A percentile compares a stretch with the other conserved stretches of the same genome.
phyloP scores from a whole-genome alignment of 2,113 vertebrate genomes.

The Syngnathoides biaculeatus region DNA sequence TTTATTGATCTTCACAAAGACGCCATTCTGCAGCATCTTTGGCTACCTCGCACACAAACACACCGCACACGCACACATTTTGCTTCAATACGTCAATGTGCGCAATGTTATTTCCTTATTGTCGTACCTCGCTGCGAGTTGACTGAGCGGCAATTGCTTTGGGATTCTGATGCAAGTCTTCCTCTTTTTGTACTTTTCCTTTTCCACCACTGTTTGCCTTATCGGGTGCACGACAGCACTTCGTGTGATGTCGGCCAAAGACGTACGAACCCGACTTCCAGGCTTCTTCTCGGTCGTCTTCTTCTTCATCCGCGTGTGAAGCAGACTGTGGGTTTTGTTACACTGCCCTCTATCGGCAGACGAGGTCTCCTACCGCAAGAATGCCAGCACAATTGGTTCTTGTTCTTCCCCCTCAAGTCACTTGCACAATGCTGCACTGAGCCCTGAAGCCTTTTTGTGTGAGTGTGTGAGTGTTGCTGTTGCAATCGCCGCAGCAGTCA shows the following conservation, averaged over 20 bases:
- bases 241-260: slow-evolving; percentile 71
- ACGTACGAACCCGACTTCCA: slow-evolving; percentile 54
- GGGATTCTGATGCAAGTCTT: slow-evolving; percentile 31
- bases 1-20: not conserved
- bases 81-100: not conserved
- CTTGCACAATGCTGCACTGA: slow-evolving; percentile 60
- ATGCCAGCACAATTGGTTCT: slow-evolving; percentile 62
- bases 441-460: slow-evolving; percentile 56
- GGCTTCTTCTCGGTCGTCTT: slow-evolving; percentile 8
- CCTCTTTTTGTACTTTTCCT: slow-evolving; percentile 33
- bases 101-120: not conserved
- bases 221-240: slow-evolving; percentile 42
- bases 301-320: not conserved
- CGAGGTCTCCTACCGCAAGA: slow-evolving; percentile 45
- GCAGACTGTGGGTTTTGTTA: slow-evolving; percentile 23
- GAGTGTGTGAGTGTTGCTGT: too few relatives aligned
- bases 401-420: slow-evolving; percentile 66
- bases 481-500: slow-evolving; percentile 54
- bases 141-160: not conserved
- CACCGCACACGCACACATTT: not conserved
- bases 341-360: slow-evolving; percentile 66
- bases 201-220: slow-evolving; percentile 71
- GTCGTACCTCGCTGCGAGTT: slow-evolving; percentile 1
- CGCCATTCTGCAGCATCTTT: not conserved
- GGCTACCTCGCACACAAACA: not conserved